Conservation (phyloP, 2,797 vertebrate genomes). For the Danio aesculapii region DNA sequence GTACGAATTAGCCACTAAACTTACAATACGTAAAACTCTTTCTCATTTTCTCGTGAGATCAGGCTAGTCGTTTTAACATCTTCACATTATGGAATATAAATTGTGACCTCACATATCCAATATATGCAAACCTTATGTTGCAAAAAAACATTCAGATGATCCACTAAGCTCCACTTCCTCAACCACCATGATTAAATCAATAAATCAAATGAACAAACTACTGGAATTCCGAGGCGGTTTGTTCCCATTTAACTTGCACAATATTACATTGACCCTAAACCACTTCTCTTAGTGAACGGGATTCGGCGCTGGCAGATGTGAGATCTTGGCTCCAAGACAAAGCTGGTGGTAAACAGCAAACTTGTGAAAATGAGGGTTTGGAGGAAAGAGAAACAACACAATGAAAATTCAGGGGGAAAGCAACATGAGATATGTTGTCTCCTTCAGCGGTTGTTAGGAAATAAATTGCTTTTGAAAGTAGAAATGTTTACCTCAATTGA, state of each 20-base stretch:
- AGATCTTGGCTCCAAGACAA: constrained; percentile 62
- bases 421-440: constrained; percentile 80
- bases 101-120: background rate
- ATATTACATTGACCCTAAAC: constrained; percentile 74
- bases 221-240: constrained; percentile 61
- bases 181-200: background rate
- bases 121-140: too few species aligned
- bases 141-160: constrained; percentile 1
- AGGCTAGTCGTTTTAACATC: too few species aligned
- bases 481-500: constrained; percentile 80
- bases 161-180: background rate
- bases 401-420: constrained; percentile 76
- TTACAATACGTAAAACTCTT: too few species aligned
- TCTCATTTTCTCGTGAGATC: too few species aligned
- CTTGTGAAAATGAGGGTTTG: constrained; percentile 59
- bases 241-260: constrained; percentile 65
- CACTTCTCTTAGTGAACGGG: constrained; percentile 68
- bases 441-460: constrained; percentile 78
- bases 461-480: constrained; percentile 81
- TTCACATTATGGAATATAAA: background rate
- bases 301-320: constrained; percentile 70
- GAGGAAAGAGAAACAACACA: constrained; percentile 60
- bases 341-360: constrained; percentile 67
- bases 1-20: too few species aligned
- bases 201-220: constrained; percentile 11